A percentile compares a stretch with the other conserved stretches of the same genome.
phyloP scores from a whole-genome alignment of 2,113 vertebrate species.

The Eptesicus fuscus region DNA sequence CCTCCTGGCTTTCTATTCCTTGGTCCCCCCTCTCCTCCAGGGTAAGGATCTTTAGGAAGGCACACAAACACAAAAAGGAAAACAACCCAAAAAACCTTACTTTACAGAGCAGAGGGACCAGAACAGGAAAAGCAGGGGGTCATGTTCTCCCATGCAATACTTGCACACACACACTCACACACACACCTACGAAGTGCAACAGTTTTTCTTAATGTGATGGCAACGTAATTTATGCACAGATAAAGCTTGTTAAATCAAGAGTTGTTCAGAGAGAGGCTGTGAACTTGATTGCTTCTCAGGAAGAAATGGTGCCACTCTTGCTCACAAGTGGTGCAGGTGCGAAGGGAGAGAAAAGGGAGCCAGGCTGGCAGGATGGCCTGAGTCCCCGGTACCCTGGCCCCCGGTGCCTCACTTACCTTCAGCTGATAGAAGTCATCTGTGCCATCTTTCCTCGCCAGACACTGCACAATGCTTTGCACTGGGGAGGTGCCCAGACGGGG shows the following conservation, averaged over 20 bases:
- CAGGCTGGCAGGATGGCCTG: neutral
- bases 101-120: neutral
- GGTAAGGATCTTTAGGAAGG: conserved; percentile 91
- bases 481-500: conserved; percentile 98
- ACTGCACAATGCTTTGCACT: conserved; percentile 98
- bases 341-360: neutral
- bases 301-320: neutral
- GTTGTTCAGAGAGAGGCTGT: neutral
- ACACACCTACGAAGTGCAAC: neutral
- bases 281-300: neutral
- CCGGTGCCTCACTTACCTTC: conserved; percentile 86
- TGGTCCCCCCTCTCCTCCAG: conserved; percentile 94
- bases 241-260: neutral
- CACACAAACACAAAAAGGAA: neutral
- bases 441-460: conserved; percentile 97
- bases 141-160: neutral
- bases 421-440: conserved; percentile 99
- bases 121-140: neutral
- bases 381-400: neutral
- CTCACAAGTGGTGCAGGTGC: neutral
- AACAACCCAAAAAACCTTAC: conserved; percentile 14
- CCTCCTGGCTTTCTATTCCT: conserved; percentile 94
- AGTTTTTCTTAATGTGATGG: neutral
- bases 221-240: neutral
- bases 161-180: neutral